These are phyloP conservation scores for Leptopterna dolabrata DNA, from an alignment of 2,888 invertebrate species.

Conservation along the genomic window DNA sequence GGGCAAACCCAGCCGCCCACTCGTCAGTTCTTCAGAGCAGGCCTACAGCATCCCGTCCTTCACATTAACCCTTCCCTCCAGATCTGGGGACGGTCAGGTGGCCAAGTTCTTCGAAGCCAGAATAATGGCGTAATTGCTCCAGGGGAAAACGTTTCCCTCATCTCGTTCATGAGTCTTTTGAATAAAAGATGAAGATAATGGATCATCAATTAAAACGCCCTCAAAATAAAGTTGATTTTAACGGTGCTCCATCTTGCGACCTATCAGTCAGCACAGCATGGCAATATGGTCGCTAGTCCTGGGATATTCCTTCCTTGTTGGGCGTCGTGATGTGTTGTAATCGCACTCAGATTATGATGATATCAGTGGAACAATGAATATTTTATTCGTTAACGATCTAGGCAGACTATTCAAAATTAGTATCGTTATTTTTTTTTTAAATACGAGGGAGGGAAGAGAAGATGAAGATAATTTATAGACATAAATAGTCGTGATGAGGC, in stretches of 20 bases:
- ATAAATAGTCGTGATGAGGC: too few species aligned
- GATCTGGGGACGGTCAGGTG: neutral
- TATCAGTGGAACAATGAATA: neutral
- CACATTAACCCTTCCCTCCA: neutral
- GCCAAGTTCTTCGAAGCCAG: neutral
- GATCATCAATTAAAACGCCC: neutral
- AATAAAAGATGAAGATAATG: neutral
- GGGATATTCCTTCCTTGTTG: neutral
- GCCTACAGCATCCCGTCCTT: slow-evolving; percentile 3
- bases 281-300: neutral
- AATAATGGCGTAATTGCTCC: neutral
- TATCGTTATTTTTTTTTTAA: too few species aligned
- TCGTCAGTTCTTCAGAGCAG: neutral
- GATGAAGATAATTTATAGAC: too few species aligned
- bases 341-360: neutral
- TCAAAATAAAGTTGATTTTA: neutral
- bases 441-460: too few species aligned
- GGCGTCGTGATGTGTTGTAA: neutral
- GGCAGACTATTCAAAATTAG: neutral
- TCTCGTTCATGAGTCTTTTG: neutral
- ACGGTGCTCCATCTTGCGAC: neutral
- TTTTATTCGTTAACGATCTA: neutral
- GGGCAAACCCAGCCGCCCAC: slow-evolving; percentile 16
- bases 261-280: neutral
- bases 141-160: neutral